Base-by-base conservation (phyloP, 2,797 vertebrate species). In the Ctenopoma kingsleyae region DNA sequence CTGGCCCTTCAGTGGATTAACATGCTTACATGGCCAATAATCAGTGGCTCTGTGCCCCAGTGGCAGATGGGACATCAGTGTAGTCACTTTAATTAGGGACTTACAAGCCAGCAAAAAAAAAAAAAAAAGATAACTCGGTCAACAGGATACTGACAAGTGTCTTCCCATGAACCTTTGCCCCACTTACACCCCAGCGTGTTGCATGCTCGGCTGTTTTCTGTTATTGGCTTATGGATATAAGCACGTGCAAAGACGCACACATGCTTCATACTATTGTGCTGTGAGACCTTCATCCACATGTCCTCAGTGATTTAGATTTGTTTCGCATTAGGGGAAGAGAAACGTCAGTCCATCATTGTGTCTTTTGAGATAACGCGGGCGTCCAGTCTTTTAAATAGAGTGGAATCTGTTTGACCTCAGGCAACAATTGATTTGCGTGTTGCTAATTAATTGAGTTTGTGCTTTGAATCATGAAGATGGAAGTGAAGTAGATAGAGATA, bases 61-160 rank as follows among this genome's bases (percentile, higher is more conserved):
- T 80, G 81, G 81, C 90, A 91, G 91, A 91, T 91, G 89, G 90
- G 74, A 78, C 73, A 57, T 63, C 66, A 70, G 74, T 72, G 71
- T 80, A 80, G 74, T 90, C 76, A 78, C 76, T 89, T 91, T 91
- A 85, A 89, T 92, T 83, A 89, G 62, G 58, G 35, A 81, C 50
- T 89, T 78, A 78, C 71, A 70, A 68, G 71, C 51, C 30, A 64
- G 64, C 25, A 49, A 54, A 69, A 71, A 52, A 46, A 47, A 27
- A n/a, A 56, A 11, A 36, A 17, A 49, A 48, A 55, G 22, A 72
- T 38, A 81, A 61, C 63, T 77, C 16, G 35, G 75, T 78, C 74
- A 80, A 15, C 23, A 11, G 70, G 74, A 56, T 25, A 38, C 48
- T n/a, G 43, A 40, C 51, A 35, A 27, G 32, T 56, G 61, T 51